Conservation (phyloP, 2,113 vertebrate genomes). For the Gadus chalcogrammus region DNA sequence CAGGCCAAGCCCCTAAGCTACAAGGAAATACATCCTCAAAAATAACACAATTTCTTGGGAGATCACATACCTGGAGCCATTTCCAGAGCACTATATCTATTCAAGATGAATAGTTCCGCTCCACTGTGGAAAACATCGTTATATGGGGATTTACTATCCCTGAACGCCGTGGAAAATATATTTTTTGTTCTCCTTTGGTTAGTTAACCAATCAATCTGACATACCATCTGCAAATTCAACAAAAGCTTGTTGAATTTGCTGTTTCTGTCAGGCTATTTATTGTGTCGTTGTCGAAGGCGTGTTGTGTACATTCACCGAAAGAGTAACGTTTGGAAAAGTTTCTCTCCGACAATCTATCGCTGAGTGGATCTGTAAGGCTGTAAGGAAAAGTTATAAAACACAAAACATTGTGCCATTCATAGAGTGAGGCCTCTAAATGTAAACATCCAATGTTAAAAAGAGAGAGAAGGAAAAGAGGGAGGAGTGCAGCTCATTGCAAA, state of each 20-base stretch:
- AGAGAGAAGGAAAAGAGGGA: too few species aligned
- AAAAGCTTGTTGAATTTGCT: too few species aligned
- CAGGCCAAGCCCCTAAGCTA: conserved; percentile 28
- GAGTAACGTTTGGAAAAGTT: conserved; percentile 5
- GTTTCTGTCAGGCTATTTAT: too few species aligned
- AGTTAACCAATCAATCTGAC: too few species aligned
- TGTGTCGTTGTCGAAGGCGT: too few species aligned
- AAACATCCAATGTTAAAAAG: too few species aligned
- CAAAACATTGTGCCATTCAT: too few species aligned
- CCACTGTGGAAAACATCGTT: conserved; percentile 35
- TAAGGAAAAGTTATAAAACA: too few species aligned
- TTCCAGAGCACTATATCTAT: conserved; percentile 43
- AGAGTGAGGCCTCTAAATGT: too few species aligned
- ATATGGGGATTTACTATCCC: conserved; percentile 20
- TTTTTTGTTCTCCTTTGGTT: conserved; percentile 4
- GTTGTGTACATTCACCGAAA: not conserved
- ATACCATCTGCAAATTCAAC: too few species aligned
- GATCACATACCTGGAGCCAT: conserved; percentile 49
- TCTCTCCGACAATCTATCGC: not conserved
- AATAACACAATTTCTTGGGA: conserved; percentile 51
- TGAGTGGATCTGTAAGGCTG: too few species aligned
- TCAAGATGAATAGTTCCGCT: conserved; percentile 47
- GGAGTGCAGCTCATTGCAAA: too few species aligned
- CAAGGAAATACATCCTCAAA: conserved; percentile 39
- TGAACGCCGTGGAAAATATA: conserved; percentile 25